Conservation (phyloP, 2,113 vertebrate species). For the Cariama cristata region DNA sequence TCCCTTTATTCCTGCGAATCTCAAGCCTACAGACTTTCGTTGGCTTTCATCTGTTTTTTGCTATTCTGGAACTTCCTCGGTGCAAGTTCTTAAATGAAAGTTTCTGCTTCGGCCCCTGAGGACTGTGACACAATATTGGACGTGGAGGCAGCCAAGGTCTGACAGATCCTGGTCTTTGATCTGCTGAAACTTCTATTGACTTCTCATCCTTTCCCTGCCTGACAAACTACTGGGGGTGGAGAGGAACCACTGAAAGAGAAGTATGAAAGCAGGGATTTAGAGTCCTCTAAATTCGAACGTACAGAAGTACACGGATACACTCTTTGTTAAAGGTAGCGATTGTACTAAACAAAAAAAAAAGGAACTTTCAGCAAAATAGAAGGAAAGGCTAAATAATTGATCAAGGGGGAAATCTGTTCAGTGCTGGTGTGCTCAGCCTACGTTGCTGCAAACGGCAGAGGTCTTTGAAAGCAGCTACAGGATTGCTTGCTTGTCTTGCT, state of each 20-base stretch:
- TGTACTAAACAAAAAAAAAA: neutral
- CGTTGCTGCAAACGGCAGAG: neutral
- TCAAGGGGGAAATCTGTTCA: neutral
- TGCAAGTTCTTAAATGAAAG: neutral
- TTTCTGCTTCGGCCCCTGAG: neutral
- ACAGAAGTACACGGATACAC: neutral
- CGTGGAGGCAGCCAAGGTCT: neutral
- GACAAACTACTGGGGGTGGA: neutral
- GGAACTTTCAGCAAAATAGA: neutral
- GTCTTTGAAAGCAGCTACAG: neutral
- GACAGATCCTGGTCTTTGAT: neutral
- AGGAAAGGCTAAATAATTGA: neutral
- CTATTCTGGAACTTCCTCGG: neutral
- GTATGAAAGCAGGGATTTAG: neutral
- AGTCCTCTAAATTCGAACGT: neutral
- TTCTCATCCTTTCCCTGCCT: neutral
- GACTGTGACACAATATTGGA: neutral
- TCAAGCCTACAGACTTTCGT: neutral
- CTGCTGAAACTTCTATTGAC: neutral
- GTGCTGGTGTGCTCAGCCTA: neutral
- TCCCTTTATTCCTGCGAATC: neutral
- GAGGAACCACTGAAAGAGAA: neutral
- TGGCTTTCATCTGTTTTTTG: constrained; percentile 11
- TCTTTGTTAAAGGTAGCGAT: neutral
- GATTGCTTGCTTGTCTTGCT: neutral